These are phyloP conservation scores for Phymatocera aterrima DNA, from an alignment of 2,888 invertebrate species.

Conservation along the genomic window DNA sequence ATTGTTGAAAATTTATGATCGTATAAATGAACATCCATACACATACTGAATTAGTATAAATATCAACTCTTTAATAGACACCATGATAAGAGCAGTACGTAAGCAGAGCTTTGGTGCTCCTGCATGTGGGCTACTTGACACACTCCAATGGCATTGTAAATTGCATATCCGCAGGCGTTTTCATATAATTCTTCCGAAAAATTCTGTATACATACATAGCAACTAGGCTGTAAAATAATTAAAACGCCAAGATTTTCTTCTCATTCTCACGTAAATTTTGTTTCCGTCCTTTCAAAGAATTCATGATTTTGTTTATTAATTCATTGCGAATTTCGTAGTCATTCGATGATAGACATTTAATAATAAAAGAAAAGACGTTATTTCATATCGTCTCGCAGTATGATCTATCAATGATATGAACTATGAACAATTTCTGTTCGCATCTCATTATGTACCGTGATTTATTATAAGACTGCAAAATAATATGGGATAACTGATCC, in stretches of 20 bases:
- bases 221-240: not conserved
- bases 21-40: not conserved
- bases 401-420: no score
- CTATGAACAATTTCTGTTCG: not conserved
- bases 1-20: slow-evolving; percentile 13
- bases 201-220: not conserved
- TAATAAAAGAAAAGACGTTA: not conserved
- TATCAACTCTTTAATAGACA: not conserved
- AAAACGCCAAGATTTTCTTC: not conserved
- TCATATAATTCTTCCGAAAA: not conserved
- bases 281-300: no score
- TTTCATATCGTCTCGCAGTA: no score
- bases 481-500: not conserved
- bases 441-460: not conserved
- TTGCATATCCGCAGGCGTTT: not conserved
- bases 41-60: slow-evolving; percentile 9
- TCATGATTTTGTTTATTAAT: no score
- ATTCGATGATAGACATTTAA: not conserved
- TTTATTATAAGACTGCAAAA: not conserved
- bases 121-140: not conserved
- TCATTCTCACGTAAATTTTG: not conserved
- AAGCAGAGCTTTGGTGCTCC: not conserved
- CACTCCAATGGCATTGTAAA: not conserved
- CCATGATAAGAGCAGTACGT: not conserved
- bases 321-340: no score